Evolutionary conservation across 2,797 vertebrate genomes (phyloP), one percentile per base, ranked within the genome.

Genomic region (Erethizon dorsatum): DNA sequence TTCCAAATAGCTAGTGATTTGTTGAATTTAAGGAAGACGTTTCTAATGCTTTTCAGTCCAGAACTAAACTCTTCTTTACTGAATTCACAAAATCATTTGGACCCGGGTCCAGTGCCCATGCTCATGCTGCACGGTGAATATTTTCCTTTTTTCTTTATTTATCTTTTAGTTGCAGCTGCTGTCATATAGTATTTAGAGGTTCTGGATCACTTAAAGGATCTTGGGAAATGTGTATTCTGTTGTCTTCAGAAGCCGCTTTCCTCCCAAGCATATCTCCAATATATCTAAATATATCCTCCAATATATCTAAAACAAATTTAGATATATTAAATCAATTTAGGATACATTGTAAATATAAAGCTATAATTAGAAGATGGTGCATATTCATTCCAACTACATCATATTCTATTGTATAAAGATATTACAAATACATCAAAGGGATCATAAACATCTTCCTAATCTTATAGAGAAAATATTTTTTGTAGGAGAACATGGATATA

Each of bases 1-100:
- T 95, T 96, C n/a, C 61, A 86, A 94, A 94, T 95, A 92, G 80
- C 88, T 96, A 88, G 94, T 94, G 94, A 95, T 96, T 96, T 95
- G 73, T 80, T 96, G 52, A 82, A 56, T 85, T 96, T 97, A 95
- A 90, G 65, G 73, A 87, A 92, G 63, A 92, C 91, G 84, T 84
- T 84, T 90, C 83, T 96, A 97, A 95, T 69, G 9, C 65, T 83
- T 84, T 96, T 91, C 54, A 90, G 33, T 84, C 83, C 59, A 73
- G 73, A 95, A 75, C 56, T 57, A 86, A 97, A 96, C 63, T 94
- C 56, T 88, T 83, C 45, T 97, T 94, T 82, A 56, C 65, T 89
- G 65, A 95, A 83, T 95, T 95, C 56, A 89, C 78, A 63, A 65
- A 79, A 56, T 85, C 20, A 1, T 91, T 95, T 85, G 50, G 47